A percentile compares a stretch with the other conserved stretches of the same genome.
Evolutionary conservation across 2,113 vertebrate species (phyloP).

Genomic region (Marcusenius ussheri): DNA sequence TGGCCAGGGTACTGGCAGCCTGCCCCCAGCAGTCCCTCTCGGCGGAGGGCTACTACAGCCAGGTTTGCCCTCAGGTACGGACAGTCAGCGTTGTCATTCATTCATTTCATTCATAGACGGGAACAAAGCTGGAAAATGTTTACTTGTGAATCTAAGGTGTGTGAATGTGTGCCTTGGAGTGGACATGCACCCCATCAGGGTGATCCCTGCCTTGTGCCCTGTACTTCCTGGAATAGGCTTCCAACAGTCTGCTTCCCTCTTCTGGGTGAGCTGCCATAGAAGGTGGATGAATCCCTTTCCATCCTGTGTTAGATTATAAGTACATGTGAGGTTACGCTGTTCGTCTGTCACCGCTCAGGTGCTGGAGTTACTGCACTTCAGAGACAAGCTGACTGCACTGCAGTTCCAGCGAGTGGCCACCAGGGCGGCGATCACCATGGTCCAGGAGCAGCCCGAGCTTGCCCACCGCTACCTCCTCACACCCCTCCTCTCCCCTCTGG

Average conservation of each 20-base stretch:
- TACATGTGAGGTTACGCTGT: not conserved
- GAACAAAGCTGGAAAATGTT: not conserved
- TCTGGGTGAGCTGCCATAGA: not conserved
- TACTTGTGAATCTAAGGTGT: not conserved
- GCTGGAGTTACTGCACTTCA: constrained; percentile 77
- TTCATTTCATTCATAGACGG: not conserved
- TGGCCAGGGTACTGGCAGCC: constrained; percentile 80
- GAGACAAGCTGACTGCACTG: constrained; percentile 63
- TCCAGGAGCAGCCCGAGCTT: constrained; percentile 62
- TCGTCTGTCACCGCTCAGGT: constrained; percentile 55
- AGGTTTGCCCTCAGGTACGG: constrained; percentile 85
- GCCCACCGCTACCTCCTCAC: constrained; percentile 64
- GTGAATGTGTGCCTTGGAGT: not conserved
- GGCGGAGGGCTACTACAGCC: constrained; percentile 69
- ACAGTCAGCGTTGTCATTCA: not conserved
- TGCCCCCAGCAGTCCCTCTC: constrained; percentile 84
- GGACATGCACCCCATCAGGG: not conserved
- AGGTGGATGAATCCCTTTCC: not conserved
- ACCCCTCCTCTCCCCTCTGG: constrained; percentile 70
- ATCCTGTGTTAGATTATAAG: not conserved
- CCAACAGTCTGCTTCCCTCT: not conserved
- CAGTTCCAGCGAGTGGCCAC: constrained; percentile 87
- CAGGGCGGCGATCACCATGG: constrained; percentile 62
- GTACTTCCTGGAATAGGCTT: not conserved
- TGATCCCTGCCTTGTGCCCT: not conserved